These are phyloP conservation scores for Cyclopterus lumpus DNA, from an alignment of 2,797 vertebrate species.

Conservation along the genomic window DNA sequence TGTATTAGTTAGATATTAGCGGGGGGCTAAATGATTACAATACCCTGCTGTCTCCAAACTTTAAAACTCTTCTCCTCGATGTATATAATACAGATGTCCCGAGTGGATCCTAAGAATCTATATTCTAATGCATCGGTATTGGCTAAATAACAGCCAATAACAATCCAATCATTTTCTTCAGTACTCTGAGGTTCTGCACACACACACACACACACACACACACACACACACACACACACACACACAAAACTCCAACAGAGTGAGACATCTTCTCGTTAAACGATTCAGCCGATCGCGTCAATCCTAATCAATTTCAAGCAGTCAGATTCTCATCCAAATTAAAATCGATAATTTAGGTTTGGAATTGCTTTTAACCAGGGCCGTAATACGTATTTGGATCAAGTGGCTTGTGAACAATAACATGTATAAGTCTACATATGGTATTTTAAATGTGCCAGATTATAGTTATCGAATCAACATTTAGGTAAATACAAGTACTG, in stretches of 20 bases:
- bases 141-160: not conserved
- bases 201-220: too few species aligned
- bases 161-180: not conserved
- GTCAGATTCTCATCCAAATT: not conserved
- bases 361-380: not conserved
- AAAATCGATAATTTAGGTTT: not conserved
- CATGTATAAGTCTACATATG: not conserved
- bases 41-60: not conserved
- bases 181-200: not conserved
- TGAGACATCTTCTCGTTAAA: not conserved
- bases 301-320: not conserved
- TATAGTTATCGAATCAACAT: not conserved
- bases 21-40: not conserved
- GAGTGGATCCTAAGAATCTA: not conserved
- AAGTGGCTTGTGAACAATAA: not conserved
- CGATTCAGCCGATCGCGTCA: not conserved
- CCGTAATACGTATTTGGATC: not conserved
- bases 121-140: not conserved
- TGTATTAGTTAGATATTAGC: conserved; percentile 16
- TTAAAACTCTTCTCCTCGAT: not conserved
- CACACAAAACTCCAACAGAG: not conserved
- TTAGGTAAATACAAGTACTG: not conserved
- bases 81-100: not conserved
- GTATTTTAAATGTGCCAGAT: not conserved
- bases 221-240: not conserved